Evolutionary conservation across 2,797 vertebrate species (phyloP), one percentile per base, ranked within the genome.

Genomic region (Eupleurogrammus muticus): DNA sequence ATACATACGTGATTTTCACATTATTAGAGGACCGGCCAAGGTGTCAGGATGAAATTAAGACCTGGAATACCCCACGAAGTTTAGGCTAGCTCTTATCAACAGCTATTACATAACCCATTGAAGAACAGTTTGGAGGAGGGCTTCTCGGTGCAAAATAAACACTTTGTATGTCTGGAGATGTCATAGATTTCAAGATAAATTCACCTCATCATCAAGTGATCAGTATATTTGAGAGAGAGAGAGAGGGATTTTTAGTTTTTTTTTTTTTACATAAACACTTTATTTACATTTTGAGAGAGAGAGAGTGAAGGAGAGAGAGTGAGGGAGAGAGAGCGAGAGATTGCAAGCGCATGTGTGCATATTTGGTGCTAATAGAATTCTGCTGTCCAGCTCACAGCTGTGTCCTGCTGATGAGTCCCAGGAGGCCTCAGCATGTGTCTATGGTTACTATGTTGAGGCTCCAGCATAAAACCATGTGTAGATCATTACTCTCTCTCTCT

Each of bases 371-470:
- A 94, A 94, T 93, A 93, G 89, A 94, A 92, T 93, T 92, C 91
- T 92, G 90, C 92, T 94, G 93, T 90, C 92, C 92, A 84, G 90
- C 88, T 82, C 93, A 94, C 94, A 94, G 94, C 93, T 94, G 94
- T 92, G 90, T 90, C 82, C 85, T 90, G 88, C 92, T 94, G 94
- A 94, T 94, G 92, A 94, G 92, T 93, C 94, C 92, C 93, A 89
- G 90, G 89, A 91, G 92, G 88, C 86, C 85, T 75, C 86, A 82
- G 89, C 94, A 93, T 94, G 92, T 94, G 93, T 91, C 91, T 93
- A 92, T 94, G 87, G 92, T 94, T 94, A 94, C 93, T 90, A 87
- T 92, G 90, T 92, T 90, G 89, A 94, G 90, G 87, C 92, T 93
- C 79, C 85, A 91, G 89, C 87, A 90, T 92, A 88, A 91, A 92